Conservation (phyloP, 2,888 invertebrate genomes). For the Salticus scenicus region DNA sequence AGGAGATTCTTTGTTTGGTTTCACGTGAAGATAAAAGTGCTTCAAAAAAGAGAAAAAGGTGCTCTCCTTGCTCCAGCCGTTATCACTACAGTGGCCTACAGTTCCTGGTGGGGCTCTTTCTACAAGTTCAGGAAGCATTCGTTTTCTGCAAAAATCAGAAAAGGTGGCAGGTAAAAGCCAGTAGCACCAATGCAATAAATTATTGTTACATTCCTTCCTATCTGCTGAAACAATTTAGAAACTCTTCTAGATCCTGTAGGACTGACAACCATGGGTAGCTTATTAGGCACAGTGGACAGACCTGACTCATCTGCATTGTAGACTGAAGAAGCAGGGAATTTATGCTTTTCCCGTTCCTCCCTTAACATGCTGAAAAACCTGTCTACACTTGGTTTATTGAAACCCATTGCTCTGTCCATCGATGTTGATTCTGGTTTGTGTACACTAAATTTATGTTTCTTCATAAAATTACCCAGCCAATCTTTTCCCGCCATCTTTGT, state of each 20-base stretch:
- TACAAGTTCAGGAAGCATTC: too few species aligned
- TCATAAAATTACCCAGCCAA: conserved; percentile 9
- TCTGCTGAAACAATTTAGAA: background rate
- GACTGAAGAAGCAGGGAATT: background rate
- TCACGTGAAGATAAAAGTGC: background rate
- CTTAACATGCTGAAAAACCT: background rate
- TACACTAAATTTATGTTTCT: background rate
- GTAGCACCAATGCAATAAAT: background rate
- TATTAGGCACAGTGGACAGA: conserved; percentile 6
- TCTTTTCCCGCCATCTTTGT: conserved; percentile 5
- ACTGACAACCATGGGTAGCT: background rate
- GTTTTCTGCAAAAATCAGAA: too few species aligned
- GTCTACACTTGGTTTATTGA: background rate
- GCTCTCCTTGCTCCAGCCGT: background rate
- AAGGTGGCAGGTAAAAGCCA: too few species aligned
- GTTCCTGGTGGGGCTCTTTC: too few species aligned
- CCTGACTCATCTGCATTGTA: conserved; percentile 12
- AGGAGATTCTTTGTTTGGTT: background rate
- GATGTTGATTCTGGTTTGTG: conserved; percentile 1
- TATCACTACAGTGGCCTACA: background rate
- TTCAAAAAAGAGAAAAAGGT: background rate
- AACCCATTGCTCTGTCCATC: background rate
- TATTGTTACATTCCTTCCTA: background rate
- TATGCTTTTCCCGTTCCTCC: background rate
- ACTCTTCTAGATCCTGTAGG: conserved; percentile 11